Evolutionary conservation across 2,888 invertebrate genomes (phyloP), one percentile per base, ranked within the genome.

Genomic region (Euplagia quadripunctaria): DNA sequence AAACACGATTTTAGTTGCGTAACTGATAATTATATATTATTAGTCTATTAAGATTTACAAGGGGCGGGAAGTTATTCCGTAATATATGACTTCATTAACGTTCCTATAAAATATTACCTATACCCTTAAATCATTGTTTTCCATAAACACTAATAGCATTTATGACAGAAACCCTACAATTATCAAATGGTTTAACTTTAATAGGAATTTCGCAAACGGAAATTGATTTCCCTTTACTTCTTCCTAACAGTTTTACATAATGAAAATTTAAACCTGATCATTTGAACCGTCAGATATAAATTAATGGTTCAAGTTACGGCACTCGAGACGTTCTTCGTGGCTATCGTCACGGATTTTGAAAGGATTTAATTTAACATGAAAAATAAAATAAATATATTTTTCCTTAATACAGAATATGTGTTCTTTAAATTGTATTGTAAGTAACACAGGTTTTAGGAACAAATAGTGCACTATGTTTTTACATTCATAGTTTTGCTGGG

Each of bases 151-250:
- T 52, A 41, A 67, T 46, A 17, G 31, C 31, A 58, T 52, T 55
- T 68, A 68, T 68, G 68, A 43, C 55, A 58, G 58, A 68, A 68
- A 58, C 43, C 43, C n/a, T 55, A 55, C 42, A 58, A 68, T 68
- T 68, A 68, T 58, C 17, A n/a, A 41, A 68, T 43, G 7, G 58
- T 68, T 68, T 68, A 14, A 2, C 42, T n/a, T 58, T 55, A 49
- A 58, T 43, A 12, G 55, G 20, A 43, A 11, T 42, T 68, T 58
- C 11, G 11, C 58, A 58, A 68, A 14, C 68, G 68, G 68, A 68
- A 68, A 58, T 68, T 20, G 17, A 55, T 55, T 55, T 55, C 55
- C 68, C 14, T 41, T 52, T 20, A 55, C 11, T 55, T 68, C 16
- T 55, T 55, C n/a, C n/a, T 42, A 16, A 12, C 12, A 31, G 31